phyloP scores from a whole-genome alignment of 2,797 vertebrate species.

The Chaetodon trifasciatus region DNA sequence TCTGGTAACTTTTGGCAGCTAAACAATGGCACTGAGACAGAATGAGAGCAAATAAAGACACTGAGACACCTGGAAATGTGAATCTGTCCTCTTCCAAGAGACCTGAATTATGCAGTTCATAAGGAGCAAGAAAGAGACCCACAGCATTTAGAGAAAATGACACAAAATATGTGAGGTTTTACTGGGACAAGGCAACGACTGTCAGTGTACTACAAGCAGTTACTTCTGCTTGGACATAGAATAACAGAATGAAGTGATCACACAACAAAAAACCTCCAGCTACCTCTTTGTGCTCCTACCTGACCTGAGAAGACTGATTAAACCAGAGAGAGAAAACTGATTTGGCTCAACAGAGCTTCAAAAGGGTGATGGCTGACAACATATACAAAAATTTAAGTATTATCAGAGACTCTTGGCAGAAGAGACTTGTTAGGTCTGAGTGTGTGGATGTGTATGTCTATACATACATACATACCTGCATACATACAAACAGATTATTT shows the following conservation, averaged over 20 bases:
- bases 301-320: neutral
- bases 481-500: too few relatives aligned
- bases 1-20: neutral
- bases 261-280: neutral
- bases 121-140: too few relatives aligned
- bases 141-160: conserved; percentile 5
- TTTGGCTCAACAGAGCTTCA: neutral
- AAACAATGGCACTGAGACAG: neutral
- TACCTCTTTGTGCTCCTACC: neutral
- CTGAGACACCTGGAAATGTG: neutral
- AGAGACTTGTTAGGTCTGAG: neutral
- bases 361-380: neutral
- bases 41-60: neutral
- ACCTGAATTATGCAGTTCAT: neutral
- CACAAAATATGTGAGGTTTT: neutral
- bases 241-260: neutral
- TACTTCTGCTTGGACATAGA: neutral
- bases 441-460: neutral
- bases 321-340: neutral
- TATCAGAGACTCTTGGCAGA: neutral
- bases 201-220: neutral
- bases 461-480: too few relatives aligned
- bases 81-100: neutral
- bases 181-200: neutral
- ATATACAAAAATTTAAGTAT: neutral